Percentiles rank a stretch among this genome's conserved stretches.
These are phyloP conservation scores for Actinernus sp. DNA, from an alignment of 92 coral and sea anemone genomes.

Conservation along the genomic window DNA sequence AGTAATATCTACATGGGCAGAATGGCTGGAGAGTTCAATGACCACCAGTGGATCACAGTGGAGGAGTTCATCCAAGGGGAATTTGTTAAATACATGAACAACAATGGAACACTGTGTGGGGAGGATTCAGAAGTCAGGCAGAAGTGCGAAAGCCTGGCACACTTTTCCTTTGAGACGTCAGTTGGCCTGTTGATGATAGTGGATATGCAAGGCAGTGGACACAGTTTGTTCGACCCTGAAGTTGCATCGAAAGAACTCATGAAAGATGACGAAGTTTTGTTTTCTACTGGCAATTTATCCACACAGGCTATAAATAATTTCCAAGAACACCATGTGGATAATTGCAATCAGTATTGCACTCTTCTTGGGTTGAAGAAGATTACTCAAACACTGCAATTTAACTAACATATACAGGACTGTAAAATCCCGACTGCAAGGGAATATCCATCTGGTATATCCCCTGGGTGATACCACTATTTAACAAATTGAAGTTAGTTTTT, in stretches of 20 bases:
- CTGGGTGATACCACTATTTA: too few relatives aligned
- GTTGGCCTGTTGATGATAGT: constrained; percentile 10
- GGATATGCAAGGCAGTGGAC: constrained; percentile 40
- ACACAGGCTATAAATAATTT: background rate
- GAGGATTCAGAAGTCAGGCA: background rate
- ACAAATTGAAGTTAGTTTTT: too few relatives aligned
- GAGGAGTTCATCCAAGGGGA: constrained; percentile 35
- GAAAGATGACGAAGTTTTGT: background rate
- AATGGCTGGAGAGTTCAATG: constrained; percentile 14
- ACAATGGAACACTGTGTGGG: constrained; percentile 32
- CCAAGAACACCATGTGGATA: background rate
- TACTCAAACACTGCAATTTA: too few relatives aligned
- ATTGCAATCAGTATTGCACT: background rate
- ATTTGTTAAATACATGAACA: constrained; percentile 28
- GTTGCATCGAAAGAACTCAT: background rate
- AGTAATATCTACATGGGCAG: constrained; percentile 33
- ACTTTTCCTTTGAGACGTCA: constrained; percentile 27
- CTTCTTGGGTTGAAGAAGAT: background rate
- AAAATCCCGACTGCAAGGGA: too few relatives aligned
- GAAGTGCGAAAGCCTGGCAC: constrained; percentile 47
- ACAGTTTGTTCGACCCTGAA: constrained; percentile 25
- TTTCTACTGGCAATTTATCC: background rate
- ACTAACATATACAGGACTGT: too few relatives aligned
- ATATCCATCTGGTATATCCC: too few relatives aligned
- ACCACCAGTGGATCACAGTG: constrained; percentile 15